A percentile compares a stretch with the other conserved stretches of the same genome.
Evolutionary conservation across 2,113 vertebrate species (phyloP).

Genomic region (Mormoops blainvillei): DNA sequence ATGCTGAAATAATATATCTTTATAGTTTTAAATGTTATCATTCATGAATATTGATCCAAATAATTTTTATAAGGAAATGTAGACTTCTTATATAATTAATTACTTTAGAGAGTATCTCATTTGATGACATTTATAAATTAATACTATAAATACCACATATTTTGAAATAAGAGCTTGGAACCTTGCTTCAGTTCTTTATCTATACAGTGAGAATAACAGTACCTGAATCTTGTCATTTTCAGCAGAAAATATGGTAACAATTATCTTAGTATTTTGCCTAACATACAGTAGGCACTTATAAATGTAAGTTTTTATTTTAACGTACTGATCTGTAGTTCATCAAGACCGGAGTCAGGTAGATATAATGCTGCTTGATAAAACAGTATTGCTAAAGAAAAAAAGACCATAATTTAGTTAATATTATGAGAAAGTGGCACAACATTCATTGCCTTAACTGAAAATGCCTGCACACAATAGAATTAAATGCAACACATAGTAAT

Average conservation of each 20-base stretch:
- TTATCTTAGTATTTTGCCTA: background rate
- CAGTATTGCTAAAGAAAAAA: background rate
- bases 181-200: background rate
- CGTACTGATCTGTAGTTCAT: background rate
- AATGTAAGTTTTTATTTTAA: background rate
- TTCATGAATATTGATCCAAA: slow-evolving; percentile 17
- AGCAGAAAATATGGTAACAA: background rate
- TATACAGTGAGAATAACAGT: background rate
- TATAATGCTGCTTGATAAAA: background rate
- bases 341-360: background rate
- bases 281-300: background rate
- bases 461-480: background rate
- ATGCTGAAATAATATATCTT: background rate
- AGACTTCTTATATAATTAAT: background rate
- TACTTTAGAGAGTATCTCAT: background rate
- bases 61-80: background rate
- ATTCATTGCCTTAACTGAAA: background rate
- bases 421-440: background rate
- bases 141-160: background rate
- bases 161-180: background rate
- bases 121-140: background rate
- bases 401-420: background rate
- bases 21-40: background rate
- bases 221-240: background rate
- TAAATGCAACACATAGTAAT: background rate